These are phyloP conservation scores for Scaptodrosophila lebanonensis DNA, from an alignment of 1,140 invertebrate species.

Conservation along the genomic window DNA sequence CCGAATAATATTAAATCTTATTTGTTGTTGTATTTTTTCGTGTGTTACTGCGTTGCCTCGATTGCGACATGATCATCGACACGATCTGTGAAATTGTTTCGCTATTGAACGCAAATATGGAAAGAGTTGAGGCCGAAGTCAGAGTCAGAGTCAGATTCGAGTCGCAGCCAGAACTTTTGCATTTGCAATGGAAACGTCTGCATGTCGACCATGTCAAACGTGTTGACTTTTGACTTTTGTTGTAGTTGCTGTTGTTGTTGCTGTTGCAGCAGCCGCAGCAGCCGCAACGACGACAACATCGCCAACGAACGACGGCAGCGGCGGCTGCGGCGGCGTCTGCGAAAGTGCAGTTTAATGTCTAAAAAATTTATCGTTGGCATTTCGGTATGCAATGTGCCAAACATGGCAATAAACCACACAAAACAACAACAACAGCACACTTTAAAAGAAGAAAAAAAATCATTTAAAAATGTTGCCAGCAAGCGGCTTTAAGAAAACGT, in stretches of 20 bases:
- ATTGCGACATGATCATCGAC: conserved; percentile 74
- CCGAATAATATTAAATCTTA: too few species aligned
- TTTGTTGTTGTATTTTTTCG: conserved; percentile 12
- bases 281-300: conserved; percentile 2
- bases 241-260: conserved; percentile 8
- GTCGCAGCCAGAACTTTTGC: conserved; percentile 21
- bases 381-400: conserved; percentile 64
- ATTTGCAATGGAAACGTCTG: conserved; percentile 62
- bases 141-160: conserved; percentile 1
- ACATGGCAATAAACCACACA: conserved; percentile 63
- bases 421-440: conserved; percentile 1
- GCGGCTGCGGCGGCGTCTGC: conserved; percentile 37
- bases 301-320: conserved; percentile 9
- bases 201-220: conserved; percentile 71
- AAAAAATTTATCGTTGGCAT: conserved; percentile 71
- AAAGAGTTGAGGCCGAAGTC: too few species aligned
- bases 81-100: conserved; percentile 65
- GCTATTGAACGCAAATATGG: conserved; percentile 67
- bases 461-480: conserved; percentile 1
- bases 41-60: conserved; percentile 34
- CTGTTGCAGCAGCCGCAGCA: background rate
- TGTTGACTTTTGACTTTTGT: conserved; percentile 69
- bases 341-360: conserved; percentile 74
- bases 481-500: conserved; percentile 26
- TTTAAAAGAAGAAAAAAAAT: conserved; percentile 12